Base-by-base conservation (phyloP, 2,797 vertebrate genomes). In the Scolopax rusticola region DNA sequence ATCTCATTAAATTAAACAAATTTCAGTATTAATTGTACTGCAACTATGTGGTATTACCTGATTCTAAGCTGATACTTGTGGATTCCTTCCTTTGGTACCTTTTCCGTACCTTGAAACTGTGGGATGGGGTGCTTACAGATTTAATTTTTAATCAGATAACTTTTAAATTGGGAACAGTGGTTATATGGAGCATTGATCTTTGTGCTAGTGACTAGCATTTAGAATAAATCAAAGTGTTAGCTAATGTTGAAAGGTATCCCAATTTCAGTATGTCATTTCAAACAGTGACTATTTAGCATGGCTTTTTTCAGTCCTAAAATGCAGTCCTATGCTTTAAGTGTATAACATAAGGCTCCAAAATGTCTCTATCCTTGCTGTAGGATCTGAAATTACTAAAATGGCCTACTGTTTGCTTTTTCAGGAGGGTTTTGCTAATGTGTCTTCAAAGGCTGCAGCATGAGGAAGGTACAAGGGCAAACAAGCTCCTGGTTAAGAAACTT, bases 391-490 rank as follows among this genome's bases (percentile, higher is more conserved):
- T 47, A 36, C 27, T 84, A 7, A 43, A 28, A 1, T 24, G 9
- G 3, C 20, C 13, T 74, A 7, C 21, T 36, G 4, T 15, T 6
- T 77, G 9, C 12, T 50, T 87, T 32, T 20, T 83, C 25, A 28
- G 47, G 38, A 83, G 12, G 7, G 1, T 48, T 91, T 79, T 92
- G 17, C 11, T 67, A 19, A 36, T 77, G 15, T 1, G 5, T 14
- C 16, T 73, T 87, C 9, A 41, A 80, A 43, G 20, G 5, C 12
- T 64, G 24, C 40, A 45, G 51, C 11, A 9, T 25, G 19, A 56
- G 24, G 30, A 25, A 47, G 15, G 11, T 56, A 47, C 0, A 15
- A 1, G 8, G 20, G 20, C 6, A 3, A 18, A 65, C 9, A 61
- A 79, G 12, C 59, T 84, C 54, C 25, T 76, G 11, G 8, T 33